Percentiles rank a stretch among this genome's conserved stretches.
phyloP scores from a whole-genome alignment of 2,888 invertebrate genomes.

The Octonoba sinensis region DNA sequence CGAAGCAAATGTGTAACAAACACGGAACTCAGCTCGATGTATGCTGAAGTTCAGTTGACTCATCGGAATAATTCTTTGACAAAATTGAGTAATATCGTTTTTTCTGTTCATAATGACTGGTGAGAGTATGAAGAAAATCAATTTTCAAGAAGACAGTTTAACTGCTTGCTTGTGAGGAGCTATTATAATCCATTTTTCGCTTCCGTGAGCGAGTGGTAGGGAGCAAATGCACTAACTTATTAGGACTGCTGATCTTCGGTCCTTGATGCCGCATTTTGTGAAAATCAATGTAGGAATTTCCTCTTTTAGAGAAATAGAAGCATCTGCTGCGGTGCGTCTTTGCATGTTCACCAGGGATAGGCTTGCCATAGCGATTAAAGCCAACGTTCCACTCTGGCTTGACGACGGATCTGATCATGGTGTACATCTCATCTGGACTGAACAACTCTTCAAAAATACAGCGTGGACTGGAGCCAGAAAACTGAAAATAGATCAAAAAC shows the following conservation, averaged over 20 bases:
- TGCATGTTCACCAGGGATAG: slow-evolving; percentile 33
- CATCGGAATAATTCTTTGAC: too few relatives aligned
- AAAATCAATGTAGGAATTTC: slow-evolving; percentile 15
- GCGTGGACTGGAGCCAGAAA: slow-evolving; percentile 21
- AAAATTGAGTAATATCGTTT: too few relatives aligned
- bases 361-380: slow-evolving; percentile 60
- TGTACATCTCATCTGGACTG: slow-evolving; percentile 20
- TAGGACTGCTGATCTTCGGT: slow-evolving; percentile 9
- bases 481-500: slow-evolving; percentile 12
- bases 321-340: slow-evolving; percentile 13
- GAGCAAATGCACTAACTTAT: slow-evolving; percentile 14
- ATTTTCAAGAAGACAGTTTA: too few relatives aligned
- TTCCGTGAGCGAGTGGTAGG: neutral
- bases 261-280: slow-evolving; percentile 6
- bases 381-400: slow-evolving; percentile 44
- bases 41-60: too few relatives aligned
- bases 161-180: too few relatives aligned
- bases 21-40: too few relatives aligned
- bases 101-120: too few relatives aligned
- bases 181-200: neutral
- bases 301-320: slow-evolving; percentile 28
- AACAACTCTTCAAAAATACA: slow-evolving; percentile 43
- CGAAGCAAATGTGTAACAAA: too few relatives aligned
- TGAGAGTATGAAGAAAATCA: too few relatives aligned
- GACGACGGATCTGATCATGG: slow-evolving; percentile 8